Base-by-base conservation (phyloP, 30 jellyfish, hydroid and myxozoan genomes). In the Aurelia aurita region DNA sequence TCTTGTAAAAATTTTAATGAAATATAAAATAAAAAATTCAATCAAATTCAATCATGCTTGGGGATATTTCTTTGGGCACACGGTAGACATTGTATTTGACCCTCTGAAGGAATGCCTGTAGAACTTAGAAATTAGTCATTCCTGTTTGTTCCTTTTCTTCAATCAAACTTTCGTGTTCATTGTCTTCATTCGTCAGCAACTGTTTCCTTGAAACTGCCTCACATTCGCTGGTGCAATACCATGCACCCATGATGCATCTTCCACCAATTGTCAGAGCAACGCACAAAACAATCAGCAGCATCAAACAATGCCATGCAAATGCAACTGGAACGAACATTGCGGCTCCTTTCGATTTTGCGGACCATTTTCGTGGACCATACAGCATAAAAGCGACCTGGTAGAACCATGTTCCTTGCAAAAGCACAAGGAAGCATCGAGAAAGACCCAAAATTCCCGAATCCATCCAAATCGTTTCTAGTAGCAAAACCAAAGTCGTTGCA, bases 391-490 rank as follows among this genome's bases (percentile, higher is more conserved):
- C 85, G 66, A 86, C 65, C 35, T 86, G 96, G 43, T 39, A 74
- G 73, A 86, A 86, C 96, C 96, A 86, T 5, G 86, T 49, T 47
- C 96, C 96, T 64, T 69, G 96, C 39, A 86, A 21, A 19, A 86
- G 27, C 27, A 64, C 82, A 44, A 80, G 74, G 27, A 74, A 86
- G 68, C 90, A 77, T 27, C 96, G 89, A 18, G 64, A 49, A 5
- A 86, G 80, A 14, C 88, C 81, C 18, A 86, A 74, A 44, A 58
- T 27, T 7, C 70, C 77, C 60, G 86, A 54, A 3, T 49, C 53
- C 46, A 27, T 3, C 66, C 66, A 68, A 21, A 64, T 23, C 16
- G 86, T 32, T 66, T 86, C 96, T 18, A 69, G 77, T 10, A 86
- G 65, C 7, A 63, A 28, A 25, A 69, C 46, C 61, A 67, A n/a